A percentile compares a stretch with the other conserved stretches of the same genome.
These are phyloP conservation scores for Polietes domitor DNA, from an alignment of 2,888 invertebrate species.

Conservation along the genomic window DNA sequence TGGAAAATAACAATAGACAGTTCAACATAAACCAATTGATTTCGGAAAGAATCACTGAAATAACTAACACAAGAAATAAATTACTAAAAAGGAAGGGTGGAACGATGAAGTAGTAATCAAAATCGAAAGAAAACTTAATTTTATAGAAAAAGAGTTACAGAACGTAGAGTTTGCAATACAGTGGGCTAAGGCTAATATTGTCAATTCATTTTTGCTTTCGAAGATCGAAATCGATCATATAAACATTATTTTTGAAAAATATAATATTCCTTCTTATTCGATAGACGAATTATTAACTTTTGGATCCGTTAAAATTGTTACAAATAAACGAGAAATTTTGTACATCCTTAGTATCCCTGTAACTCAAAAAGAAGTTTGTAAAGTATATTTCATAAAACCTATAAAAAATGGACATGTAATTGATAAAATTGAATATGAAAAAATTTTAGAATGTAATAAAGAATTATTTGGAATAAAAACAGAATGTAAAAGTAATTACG, in stretches of 20 bases:
- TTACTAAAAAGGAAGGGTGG: too few species aligned
- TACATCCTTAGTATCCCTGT: slow-evolving; percentile 54
- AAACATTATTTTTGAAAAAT: slow-evolving; percentile 47
- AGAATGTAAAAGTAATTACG: slow-evolving; percentile 44
- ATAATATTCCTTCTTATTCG: slow-evolving; percentile 43
- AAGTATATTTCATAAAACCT: too few species aligned
- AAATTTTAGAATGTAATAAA: too few species aligned
- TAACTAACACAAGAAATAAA: too few species aligned
- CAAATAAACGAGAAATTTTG: slow-evolving; percentile 41
- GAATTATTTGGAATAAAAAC: too few species aligned
- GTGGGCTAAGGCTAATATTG: slow-evolving; percentile 60
- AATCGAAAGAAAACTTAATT: too few species aligned
- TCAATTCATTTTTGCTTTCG: slow-evolving; percentile 59
- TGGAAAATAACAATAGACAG: slow-evolving; percentile 59
- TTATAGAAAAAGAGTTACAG: slow-evolving; percentile 48
- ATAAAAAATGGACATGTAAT: too few species aligned
- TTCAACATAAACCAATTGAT: slow-evolving; percentile 62
- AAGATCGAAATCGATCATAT: slow-evolving; percentile 53
- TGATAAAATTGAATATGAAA: too few species aligned
- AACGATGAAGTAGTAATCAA: too few species aligned
- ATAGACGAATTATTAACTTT: too few species aligned
- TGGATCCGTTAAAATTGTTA: too few species aligned
- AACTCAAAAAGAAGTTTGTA: too few species aligned
- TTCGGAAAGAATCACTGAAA: slow-evolving; percentile 51
- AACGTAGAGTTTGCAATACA: slow-evolving; percentile 64